phyloP scores from a whole-genome alignment of 1,140 invertebrate genomes.

The Linepithema humile region DNA sequence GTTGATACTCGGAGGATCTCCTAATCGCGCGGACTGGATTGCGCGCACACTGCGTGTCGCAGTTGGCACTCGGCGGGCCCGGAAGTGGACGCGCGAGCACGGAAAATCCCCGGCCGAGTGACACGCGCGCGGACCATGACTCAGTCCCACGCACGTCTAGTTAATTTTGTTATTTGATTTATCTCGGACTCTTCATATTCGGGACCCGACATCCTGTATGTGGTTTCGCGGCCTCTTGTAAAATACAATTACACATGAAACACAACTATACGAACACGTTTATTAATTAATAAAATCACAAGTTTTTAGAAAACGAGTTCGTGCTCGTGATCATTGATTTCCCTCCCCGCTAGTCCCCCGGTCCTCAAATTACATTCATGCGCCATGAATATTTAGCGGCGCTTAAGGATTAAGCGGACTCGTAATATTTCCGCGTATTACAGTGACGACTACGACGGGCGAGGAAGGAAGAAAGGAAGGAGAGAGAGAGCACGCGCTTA shows the following conservation, averaged over 20 bases:
- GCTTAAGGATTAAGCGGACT: neutral
- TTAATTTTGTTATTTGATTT: slow-evolving; percentile 85
- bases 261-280: slow-evolving; percentile 80
- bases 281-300: slow-evolving; percentile 85
- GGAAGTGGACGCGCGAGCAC: slow-evolving; percentile 38
- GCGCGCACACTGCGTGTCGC: neutral
- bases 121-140: slow-evolving; percentile 70
- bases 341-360: neutral
- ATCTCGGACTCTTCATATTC: slow-evolving; percentile 79
- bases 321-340: neutral
- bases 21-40: neutral
- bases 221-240: slow-evolving; percentile 81
- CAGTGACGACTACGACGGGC: neutral
- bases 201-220: slow-evolving; percentile 72
- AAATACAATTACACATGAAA: slow-evolving; percentile 81
- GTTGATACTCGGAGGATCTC: neutral
- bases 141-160: slow-evolving; percentile 81
- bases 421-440: neutral
- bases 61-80: neutral
- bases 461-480: neutral
- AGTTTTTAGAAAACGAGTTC: slow-evolving; percentile 81
- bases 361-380: neutral
- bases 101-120: slow-evolving; percentile 64
- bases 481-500: neutral
- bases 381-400: neutral